A percentile compares a stretch with the other conserved stretches of the same genome.
Conservation (phyloP, 1,140 invertebrate genomes). For the Pomacea maculata region DNA sequence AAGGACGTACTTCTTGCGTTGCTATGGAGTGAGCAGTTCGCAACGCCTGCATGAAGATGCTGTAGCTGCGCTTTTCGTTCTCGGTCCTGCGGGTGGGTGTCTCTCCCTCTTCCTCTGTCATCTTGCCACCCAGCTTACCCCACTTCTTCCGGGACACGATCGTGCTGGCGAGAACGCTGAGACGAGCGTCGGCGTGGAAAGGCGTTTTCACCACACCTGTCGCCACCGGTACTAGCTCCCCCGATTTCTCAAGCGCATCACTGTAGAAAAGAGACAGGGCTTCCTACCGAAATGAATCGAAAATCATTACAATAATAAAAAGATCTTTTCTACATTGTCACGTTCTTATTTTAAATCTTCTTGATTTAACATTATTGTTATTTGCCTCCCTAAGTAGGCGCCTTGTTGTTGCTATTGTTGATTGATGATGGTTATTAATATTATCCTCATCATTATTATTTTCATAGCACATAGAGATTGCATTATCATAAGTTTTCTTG, state of each 20-base stretch:
- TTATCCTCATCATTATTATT: background rate
- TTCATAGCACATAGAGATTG: background rate
- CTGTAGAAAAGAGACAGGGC: too few species aligned
- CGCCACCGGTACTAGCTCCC: background rate
- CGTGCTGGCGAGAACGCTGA: background rate
- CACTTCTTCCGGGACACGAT: background rate
- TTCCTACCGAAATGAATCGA: too few species aligned
- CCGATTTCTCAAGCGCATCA: background rate
- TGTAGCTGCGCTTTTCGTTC: too few species aligned
- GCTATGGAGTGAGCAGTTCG: too few species aligned
- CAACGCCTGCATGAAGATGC: too few species aligned
- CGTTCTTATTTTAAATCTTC: too few species aligned
- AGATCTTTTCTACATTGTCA: too few species aligned
- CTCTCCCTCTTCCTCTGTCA: too few species aligned
- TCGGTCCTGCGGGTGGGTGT: too few species aligned
- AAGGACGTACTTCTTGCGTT: too few species aligned
- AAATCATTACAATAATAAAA: too few species aligned
- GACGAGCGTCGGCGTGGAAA: background rate
- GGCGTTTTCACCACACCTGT: background rate
- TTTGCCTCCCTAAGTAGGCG: background rate
- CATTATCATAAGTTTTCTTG: background rate
- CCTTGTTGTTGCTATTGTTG: background rate
- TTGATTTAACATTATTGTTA: background rate
- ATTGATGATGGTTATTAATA: constrained; percentile 3
- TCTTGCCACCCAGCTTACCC: background rate